These are phyloP conservation scores for Cinclus mexicanus DNA, from an alignment of 2,113 vertebrate genomes.

Conservation along the genomic window DNA sequence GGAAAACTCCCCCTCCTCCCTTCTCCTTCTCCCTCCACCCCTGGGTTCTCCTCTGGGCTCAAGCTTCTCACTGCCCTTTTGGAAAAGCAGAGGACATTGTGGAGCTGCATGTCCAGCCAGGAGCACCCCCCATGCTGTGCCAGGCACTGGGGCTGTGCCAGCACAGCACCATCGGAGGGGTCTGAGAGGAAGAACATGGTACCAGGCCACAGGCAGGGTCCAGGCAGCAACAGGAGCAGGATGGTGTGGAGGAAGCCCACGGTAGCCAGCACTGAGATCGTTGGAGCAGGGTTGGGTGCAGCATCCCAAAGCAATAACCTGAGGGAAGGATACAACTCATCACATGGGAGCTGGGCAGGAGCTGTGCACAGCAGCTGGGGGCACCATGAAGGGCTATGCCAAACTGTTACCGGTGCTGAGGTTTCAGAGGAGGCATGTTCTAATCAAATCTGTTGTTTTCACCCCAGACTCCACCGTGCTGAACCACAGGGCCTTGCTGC, in stretches of 20 bases:
- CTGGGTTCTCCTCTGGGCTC: neutral
- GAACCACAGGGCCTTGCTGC: neutral
- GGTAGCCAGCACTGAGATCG: rapidly evolving
- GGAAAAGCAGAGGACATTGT: neutral
- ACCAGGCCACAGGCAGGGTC: neutral
- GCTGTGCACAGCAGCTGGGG: rapidly evolving
- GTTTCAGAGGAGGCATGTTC: neutral
- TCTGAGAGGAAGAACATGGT: neutral
- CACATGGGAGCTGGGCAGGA: neutral
- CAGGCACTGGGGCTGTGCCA: neutral
- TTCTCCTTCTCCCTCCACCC: neutral
- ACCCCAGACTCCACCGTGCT: rapidly evolving
- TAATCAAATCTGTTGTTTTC: neutral
- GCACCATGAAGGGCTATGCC: neutral
- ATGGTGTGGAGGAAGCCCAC: rapidly evolving
- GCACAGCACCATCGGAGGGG: rapidly evolving
- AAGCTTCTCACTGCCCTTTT: neutral
- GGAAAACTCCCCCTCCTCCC: neutral
- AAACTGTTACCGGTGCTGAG: rapidly evolving
- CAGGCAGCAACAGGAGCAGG: neutral
- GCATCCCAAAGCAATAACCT: neutral
- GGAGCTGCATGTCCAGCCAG: neutral
- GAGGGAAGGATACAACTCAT: neutral
- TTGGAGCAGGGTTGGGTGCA: neutral
- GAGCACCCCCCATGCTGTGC: neutral